These are phyloP conservation scores for Globodera ellingtonae DNA, from an alignment of 1,140 invertebrate species.

Conservation along the genomic window DNA sequence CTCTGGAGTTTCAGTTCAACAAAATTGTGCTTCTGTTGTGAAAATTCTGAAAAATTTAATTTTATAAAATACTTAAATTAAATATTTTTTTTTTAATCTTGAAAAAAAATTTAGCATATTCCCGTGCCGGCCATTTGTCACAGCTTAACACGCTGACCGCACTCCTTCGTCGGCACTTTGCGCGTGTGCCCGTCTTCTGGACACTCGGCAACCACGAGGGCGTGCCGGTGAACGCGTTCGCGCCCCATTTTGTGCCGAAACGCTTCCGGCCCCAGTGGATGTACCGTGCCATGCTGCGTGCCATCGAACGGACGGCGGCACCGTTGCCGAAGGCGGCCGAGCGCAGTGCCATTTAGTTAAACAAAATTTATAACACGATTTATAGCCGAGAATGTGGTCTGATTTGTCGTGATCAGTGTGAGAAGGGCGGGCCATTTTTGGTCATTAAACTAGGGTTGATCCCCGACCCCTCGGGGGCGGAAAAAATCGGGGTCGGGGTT, in stretches of 20 bases:
- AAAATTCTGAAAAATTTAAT: neutral
- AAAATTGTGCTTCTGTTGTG: neutral
- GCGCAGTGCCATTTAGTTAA: conserved; percentile 48
- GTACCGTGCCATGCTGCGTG: conserved; percentile 50
- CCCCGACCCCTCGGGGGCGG: too few relatives aligned
- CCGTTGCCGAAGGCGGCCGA: conserved; percentile 50
- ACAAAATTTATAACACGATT: too few relatives aligned
- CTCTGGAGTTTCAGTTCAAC: neutral
- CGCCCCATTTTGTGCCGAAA: conserved; percentile 58
- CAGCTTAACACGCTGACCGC: conserved; percentile 41
- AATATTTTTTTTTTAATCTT: too few relatives aligned
- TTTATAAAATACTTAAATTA: too few relatives aligned
- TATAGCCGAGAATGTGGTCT: too few relatives aligned
- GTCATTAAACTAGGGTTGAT: neutral
- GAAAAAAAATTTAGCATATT: conserved; percentile 34
- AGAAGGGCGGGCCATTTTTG: too few relatives aligned
- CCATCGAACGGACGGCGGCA: conserved; percentile 32
- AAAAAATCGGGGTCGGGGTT: too few relatives aligned
- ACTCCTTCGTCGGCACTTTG: conserved; percentile 54
- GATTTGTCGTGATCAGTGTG: neutral
- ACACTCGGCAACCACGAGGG: conserved; percentile 64
- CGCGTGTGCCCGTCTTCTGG: conserved; percentile 61
- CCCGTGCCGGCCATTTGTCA: conserved; percentile 48
- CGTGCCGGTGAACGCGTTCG: conserved; percentile 62
- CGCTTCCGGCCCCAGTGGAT: conserved; percentile 61